Base-by-base conservation (phyloP, 2,797 vertebrate species). In the Phrynocephalus vlangalii region DNA sequence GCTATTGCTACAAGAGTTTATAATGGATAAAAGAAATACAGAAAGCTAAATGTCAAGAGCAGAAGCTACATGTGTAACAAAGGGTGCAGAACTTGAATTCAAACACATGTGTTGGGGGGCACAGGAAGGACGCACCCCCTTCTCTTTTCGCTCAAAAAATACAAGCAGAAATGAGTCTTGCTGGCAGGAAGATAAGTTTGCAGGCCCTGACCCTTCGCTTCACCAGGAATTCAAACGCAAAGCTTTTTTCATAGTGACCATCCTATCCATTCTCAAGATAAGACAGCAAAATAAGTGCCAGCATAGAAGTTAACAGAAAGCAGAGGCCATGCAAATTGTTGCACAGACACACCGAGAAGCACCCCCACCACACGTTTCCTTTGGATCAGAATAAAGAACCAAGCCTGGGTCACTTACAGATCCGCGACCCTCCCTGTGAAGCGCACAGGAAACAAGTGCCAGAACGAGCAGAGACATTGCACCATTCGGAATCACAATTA, bases 151-250 rank as follows among this genome's bases (percentile, higher is more conserved):
- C 87, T 94, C 93, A 88, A 94, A 96, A 96, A 96, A 96, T 95
- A 94, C 95, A 96, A 89, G 90, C 81, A 93, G 94, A 92, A 94
- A 91, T 92, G 92, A 95, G 94, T 90, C 94, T 95, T 86, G 84
- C 94, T 96, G 94, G 96, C 95, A 95, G 95, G 92, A 94, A 95
- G 96, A 96, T 96, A 96, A 96, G 95, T 91, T 20, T 94, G 84
- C 92, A 96, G 97, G 97, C 97, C 97, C 96, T 98, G 97, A 97
- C 97, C 98, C 97, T 96, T 95, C 95, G 94, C 96, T 96, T 97
- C 92, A 87, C 96, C 91, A 95, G 96, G 95, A 96, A 97, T 97
- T 97, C 95, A 96, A 94, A 95, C 97, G 98, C 96, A 97, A 98
- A 98, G 97, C 97, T 95, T 96, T 96, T 97, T 97, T 97, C 96